These are phyloP conservation scores for Scytalopus superciliaris DNA, from an alignment of 2,113 vertebrate genomes.

Conservation along the genomic window DNA sequence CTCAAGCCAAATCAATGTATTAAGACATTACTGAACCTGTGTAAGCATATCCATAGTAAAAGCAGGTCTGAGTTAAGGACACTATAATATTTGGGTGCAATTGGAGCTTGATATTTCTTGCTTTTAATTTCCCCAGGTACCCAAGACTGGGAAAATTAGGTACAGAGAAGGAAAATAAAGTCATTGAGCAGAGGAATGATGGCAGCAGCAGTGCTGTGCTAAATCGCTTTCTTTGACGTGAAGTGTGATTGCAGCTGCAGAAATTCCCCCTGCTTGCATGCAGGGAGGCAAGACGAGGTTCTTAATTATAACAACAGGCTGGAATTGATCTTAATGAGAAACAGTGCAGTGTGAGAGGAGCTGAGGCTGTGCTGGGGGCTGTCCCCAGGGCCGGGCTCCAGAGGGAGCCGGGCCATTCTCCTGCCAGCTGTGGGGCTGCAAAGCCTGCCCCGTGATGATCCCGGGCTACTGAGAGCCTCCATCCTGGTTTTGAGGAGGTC, in stretches of 20 bases:
- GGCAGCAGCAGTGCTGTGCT: background rate
- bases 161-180: background rate
- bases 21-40: background rate
- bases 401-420: background rate
- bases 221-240: background rate
- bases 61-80: background rate
- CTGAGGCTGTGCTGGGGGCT: background rate
- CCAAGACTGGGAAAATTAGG: background rate
- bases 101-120: background rate
- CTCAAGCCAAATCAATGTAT: background rate
- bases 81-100: background rate
- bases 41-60: background rate
- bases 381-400: background rate
- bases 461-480: rapidly evolving
- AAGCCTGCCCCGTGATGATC: background rate
- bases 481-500: background rate
- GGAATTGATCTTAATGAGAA: constrained; percentile 14
- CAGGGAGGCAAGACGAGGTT: background rate
- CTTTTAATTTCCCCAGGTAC: background rate
- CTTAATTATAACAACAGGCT: constrained; percentile 3
- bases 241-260: background rate
- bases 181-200: background rate
- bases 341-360: background rate
- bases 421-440: background rate
- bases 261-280: background rate